Evolutionary conservation across 2,888 invertebrate species (phyloP), one percentile per base, ranked within the genome.

Genomic region (Drosophila quinaria): DNA sequence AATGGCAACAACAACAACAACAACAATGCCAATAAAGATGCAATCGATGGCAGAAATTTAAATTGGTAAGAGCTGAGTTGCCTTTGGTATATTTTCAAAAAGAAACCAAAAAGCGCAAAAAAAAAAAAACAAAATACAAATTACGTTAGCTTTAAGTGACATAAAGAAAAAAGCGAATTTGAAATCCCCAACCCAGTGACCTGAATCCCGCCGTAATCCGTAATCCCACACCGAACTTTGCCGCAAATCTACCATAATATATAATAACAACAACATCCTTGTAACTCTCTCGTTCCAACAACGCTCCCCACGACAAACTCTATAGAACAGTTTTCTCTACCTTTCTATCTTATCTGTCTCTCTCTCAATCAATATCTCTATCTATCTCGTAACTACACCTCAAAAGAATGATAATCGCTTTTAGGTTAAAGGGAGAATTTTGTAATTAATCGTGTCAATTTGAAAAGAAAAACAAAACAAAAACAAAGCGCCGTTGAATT

Each of bases 401-500:
- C 70, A 72, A 80, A 75, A 66, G 83, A 84, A 78, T 72, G 78
- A 79, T 74, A 82, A 87, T 81, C 81, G 90, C 92, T 91, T 91
- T 90, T 89, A 90, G 92, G 92, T 90, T 91, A 92, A 92, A 92
- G 92, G 92, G 92, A 91, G 89, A 92, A 92, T 92, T 92, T 92
- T 92, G 92, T 92, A 92, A 92, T 91, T 90, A 89, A 85, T 83
- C 72, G 85, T 73, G 86, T 70, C 41, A 60, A 67, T 70, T 58
- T 31, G 42, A 72, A 56, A 66, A 75, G 3, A 46, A 42, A 35
- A 37, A 17, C 15, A 70, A 54, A 66, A 72, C 60, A 44, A 39
- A 55, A 71, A 61, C 56, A 63, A 81, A 85, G 41, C 60, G 66
- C 60, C 89, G 90, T 86, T 88, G 83, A 86, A 90, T 87, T 90